phyloP scores from a whole-genome alignment of 2,888 invertebrate species.

The Mellilla xanthometata region DNA sequence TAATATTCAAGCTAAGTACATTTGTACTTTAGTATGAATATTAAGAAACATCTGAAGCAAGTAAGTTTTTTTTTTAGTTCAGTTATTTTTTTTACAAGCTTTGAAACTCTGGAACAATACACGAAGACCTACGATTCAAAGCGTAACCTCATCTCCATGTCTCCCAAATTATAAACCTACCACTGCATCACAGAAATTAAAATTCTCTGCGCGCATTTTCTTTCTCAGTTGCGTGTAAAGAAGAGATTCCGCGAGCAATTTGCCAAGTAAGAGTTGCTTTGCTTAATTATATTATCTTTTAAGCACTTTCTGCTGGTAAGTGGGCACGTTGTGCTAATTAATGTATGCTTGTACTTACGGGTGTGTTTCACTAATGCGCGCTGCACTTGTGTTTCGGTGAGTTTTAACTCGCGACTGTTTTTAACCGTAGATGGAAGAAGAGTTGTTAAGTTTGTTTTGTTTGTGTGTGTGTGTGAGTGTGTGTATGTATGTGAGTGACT shows the following conservation, averaged over 20 bases:
- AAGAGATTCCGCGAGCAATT: slow-evolving; percentile 56
- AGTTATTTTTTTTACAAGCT: no score
- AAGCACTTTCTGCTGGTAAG: slow-evolving; percentile 47
- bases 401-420: not conserved
- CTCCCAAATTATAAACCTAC: slow-evolving; percentile 40
- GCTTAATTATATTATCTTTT: slow-evolving; percentile 59
- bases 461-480: no score
- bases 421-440: no score
- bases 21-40: no score
- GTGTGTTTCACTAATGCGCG: slow-evolving; percentile 26
- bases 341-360: slow-evolving; percentile 35
- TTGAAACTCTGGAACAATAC: no score
- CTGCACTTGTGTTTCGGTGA: slow-evolving; percentile 4
- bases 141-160: slow-evolving; percentile 7
- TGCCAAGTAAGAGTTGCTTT: slow-evolving; percentile 61
- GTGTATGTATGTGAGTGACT: no score
- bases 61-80: no score
- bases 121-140: not conserved
- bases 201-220: slow-evolving; percentile 60
- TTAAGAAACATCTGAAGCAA: no score
- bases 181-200: slow-evolving; percentile 60
- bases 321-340: slow-evolving; percentile 53
- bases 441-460: no score
- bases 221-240: slow-evolving; percentile 57
- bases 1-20: no score